Conservation (phyloP, 2,888 invertebrate genomes). For the Meloe dianella region DNA sequence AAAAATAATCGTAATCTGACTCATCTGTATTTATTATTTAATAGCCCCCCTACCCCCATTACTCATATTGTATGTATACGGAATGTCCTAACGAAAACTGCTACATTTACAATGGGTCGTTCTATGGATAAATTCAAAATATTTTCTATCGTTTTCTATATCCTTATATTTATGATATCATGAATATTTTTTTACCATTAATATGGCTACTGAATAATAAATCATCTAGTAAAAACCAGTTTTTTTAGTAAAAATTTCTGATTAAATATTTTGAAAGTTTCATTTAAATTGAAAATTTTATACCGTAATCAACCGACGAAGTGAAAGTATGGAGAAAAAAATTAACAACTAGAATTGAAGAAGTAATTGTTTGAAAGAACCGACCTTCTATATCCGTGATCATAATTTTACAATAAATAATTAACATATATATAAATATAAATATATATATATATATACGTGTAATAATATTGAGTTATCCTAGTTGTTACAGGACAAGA, state of each 20-base stretch:
- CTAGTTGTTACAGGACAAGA: constrained; percentile 7
- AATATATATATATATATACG: no score
- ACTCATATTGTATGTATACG: not conserved
- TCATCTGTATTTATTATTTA: constrained; percentile 10
- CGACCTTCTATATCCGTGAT: constrained; percentile 31
- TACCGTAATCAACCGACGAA: constrained; percentile 27
- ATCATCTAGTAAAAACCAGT: constrained; percentile 1
- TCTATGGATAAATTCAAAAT: no score
- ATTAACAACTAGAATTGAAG: constrained; percentile 16
- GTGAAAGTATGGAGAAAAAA: constrained; percentile 27
- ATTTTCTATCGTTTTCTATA: no score
- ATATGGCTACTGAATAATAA: not conserved
- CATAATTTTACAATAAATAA: constrained; percentile 20
- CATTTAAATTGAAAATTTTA: not conserved
- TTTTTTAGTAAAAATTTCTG: not conserved
- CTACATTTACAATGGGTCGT: no score
- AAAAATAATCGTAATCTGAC: not conserved
- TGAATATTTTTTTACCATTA: no score
- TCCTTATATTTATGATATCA: no score
- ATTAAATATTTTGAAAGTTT: not conserved
- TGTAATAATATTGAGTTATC: not conserved
- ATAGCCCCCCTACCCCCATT: no score
- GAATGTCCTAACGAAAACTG: no score
- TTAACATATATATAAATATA: constrained; percentile 9
- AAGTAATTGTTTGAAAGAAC: constrained; percentile 17